Evolutionary conservation across 2,113 vertebrate species (phyloP).

Genomic region (Scomber colias): DNA sequence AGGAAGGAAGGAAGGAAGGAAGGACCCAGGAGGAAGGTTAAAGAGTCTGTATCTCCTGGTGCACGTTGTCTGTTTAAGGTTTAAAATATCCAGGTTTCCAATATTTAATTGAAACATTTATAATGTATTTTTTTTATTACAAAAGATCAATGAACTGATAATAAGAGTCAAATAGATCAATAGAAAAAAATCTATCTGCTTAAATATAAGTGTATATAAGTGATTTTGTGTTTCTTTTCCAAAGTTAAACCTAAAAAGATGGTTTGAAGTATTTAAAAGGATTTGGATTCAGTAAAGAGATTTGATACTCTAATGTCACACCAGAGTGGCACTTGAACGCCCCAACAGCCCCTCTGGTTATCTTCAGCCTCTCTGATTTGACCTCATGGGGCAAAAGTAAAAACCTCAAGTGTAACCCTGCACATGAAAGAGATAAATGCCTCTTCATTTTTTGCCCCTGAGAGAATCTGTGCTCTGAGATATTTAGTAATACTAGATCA

Average conservation of each 20-base stretch:
- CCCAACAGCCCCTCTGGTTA: constrained; percentile 3
- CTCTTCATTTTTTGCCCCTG: neutral
- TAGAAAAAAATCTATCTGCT: no score
- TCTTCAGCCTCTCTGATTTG: constrained; percentile 26
- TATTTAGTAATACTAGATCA: neutral
- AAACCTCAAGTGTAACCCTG: constrained; percentile 8
- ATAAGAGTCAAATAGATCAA: no score
- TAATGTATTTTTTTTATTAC: no score
- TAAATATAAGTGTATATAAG: neutral
- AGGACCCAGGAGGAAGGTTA: no score
- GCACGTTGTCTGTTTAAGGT: no score
- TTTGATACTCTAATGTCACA: constrained; percentile 6
- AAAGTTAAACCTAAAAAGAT: no score
- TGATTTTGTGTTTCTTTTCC: no score
- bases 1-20: no score
- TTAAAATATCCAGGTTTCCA: no score
- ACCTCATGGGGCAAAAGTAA: constrained; percentile 37
- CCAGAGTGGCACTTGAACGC: constrained; percentile 24
- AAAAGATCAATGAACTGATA: no score
- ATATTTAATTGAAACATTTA: no score
- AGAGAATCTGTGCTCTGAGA: neutral
- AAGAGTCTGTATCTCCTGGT: no score
- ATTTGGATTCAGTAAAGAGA: neutral
- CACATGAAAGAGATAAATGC: neutral
- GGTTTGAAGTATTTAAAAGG: neutral